A percentile compares a stretch with the other conserved stretches of the same genome.
Evolutionary conservation across 2,888 invertebrate genomes (phyloP).

Genomic region (Amblyjoppa proteus): DNA sequence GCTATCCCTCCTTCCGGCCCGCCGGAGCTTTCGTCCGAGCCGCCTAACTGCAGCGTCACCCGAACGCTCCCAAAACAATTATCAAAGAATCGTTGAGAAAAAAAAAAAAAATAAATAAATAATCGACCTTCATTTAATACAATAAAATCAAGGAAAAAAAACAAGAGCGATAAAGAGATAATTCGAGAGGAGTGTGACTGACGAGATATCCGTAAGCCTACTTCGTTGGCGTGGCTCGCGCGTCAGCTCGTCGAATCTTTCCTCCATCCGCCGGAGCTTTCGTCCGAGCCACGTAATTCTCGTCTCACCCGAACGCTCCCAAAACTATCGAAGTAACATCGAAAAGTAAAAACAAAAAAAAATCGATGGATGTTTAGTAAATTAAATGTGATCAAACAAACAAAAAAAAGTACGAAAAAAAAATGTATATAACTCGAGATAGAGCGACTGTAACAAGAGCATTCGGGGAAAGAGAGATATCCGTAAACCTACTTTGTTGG

Average conservation of each 20-base stretch:
- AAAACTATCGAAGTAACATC: background rate
- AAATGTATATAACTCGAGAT: background rate
- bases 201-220: conserved; percentile 72
- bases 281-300: background rate
- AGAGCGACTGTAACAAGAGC: background rate
- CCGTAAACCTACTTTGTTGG: conserved; percentile 78
- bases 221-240: conserved; percentile 77
- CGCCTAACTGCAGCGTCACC: background rate
- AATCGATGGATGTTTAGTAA: background rate
- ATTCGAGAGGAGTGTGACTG: background rate
- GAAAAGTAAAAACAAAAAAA: no score
- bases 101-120: no score
- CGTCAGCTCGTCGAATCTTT: conserved; percentile 40
- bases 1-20: background rate
- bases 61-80: background rate
- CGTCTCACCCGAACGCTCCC: background rate
- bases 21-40: background rate
- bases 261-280: background rate
- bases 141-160: background rate
- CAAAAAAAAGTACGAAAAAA: background rate
- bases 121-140: background rate
- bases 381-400: background rate
- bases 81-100: background rate
- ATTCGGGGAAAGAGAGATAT: conserved; percentile 19
- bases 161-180: background rate